Evolutionary conservation across 2,888 invertebrate genomes (phyloP).

Genomic region (Cordilura impudica): DNA sequence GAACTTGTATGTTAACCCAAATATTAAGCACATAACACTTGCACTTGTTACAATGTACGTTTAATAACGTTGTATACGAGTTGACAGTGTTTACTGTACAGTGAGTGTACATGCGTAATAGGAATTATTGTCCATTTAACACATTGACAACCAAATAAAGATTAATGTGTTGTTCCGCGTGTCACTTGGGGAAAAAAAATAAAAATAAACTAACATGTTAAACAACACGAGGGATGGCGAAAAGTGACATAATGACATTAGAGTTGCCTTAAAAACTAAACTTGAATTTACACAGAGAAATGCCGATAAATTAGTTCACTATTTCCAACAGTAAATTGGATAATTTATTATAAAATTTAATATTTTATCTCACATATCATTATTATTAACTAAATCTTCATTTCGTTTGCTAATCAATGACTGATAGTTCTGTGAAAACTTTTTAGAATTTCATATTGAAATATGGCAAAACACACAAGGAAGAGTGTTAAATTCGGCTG

Average conservation of each 20-base stretch:
- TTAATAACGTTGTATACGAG: too few relatives aligned
- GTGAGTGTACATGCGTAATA: too few relatives aligned
- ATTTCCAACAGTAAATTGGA: too few relatives aligned
- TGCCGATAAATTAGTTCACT: neutral
- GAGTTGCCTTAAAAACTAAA: neutral
- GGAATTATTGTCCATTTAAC: conserved; percentile 66
- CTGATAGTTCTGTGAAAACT: neutral
- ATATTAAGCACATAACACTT: too few relatives aligned
- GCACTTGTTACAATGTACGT: too few relatives aligned
- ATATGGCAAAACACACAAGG: too few relatives aligned
- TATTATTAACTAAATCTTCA: too few relatives aligned
- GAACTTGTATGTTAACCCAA: neutral
- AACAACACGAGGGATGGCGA: neutral
- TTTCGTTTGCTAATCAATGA: too few relatives aligned
- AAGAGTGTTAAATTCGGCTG: neutral
- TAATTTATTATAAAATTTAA: too few relatives aligned
- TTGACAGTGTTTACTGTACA: too few relatives aligned
- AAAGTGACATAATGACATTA: neutral
- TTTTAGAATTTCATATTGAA: neutral
- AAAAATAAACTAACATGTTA: neutral
- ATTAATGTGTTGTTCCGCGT: conserved; percentile 60
- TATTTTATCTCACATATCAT: too few relatives aligned
- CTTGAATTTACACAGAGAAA: neutral
- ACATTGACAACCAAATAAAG: conserved; percentile 66
- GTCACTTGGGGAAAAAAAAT: conserved; percentile 17